phyloP scores from a whole-genome alignment of 2,113 vertebrate species.

The Scomber colias region DNA sequence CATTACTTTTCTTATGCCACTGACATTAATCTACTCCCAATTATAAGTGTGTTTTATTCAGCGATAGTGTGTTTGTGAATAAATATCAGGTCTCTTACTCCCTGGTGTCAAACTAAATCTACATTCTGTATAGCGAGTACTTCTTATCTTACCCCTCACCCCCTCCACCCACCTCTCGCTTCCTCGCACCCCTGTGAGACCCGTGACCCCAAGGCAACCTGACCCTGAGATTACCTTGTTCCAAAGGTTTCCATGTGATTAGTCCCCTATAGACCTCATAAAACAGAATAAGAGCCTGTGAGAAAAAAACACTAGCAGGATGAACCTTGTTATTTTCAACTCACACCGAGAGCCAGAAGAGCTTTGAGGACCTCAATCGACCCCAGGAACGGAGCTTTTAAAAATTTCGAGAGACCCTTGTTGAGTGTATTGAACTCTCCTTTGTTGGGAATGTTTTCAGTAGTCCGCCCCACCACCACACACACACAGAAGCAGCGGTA shows the following conservation, averaged over 20 bases:
- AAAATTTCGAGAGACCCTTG: slow-evolving; percentile 56
- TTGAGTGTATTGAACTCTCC: slow-evolving; percentile 55
- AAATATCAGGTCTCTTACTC: not conserved
- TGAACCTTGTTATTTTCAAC: slow-evolving; percentile 77
- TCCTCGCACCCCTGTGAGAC: not conserved
- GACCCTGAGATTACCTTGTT: slow-evolving; percentile 47
- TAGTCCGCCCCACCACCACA: not conserved
- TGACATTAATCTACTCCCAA: slow-evolving; percentile 6
- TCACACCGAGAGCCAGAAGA: slow-evolving; percentile 66
- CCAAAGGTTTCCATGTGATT: slow-evolving; percentile 48
- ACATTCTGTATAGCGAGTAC: not conserved
- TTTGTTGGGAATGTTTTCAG: slow-evolving; percentile 52
- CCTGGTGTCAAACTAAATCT: slow-evolving; percentile 5
- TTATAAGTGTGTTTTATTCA: not conserved
- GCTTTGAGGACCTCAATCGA: slow-evolving; percentile 56
- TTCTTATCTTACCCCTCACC: not conserved
- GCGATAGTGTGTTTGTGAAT: not conserved
- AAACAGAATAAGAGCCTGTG: slow-evolving; percentile 29
- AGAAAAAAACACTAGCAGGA: slow-evolving; percentile 39
- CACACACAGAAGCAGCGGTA: slow-evolving; percentile 17
- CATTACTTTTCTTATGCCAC: not conserved
- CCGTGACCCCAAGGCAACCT: not conserved
- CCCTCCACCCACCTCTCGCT: not conserved
- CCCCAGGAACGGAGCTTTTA: slow-evolving; percentile 49
- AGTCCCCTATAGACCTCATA: slow-evolving; percentile 42